phyloP scores from a whole-genome alignment of 2,888 invertebrate genomes.

The Rapana venosa region DNA sequence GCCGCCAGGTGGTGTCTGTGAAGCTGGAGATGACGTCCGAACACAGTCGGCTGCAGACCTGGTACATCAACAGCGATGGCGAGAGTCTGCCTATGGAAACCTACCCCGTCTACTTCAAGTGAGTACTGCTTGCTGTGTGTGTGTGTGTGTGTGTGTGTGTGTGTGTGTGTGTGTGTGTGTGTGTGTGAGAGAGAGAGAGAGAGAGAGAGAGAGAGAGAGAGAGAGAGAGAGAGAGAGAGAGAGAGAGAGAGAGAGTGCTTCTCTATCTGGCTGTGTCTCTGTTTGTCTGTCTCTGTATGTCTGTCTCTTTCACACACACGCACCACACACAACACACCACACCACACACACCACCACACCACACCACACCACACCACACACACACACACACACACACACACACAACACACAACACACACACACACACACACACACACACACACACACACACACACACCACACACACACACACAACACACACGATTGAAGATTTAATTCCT shows the following conservation, averaged over 20 bases:
- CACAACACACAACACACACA: neutral
- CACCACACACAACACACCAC: neutral
- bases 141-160: neutral
- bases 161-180: slow-evolving; percentile 9
- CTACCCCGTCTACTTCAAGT: neutral
- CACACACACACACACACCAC: neutral
- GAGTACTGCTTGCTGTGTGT: neutral
- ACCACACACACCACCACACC: neutral
- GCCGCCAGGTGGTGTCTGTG: neutral
- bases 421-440: neutral
- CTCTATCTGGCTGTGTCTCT: no score
- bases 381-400: no score
- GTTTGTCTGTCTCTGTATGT: no score
- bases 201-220: no score
- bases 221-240: no score
- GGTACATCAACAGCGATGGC: slow-evolving; percentile 10
- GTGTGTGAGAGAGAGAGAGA: neutral
- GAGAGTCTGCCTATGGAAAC: neutral
- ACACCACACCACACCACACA: neutral
- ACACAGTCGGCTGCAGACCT: neutral
- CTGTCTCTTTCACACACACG: no score
- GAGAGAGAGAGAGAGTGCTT: no score
- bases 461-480: no score
- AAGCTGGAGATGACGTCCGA: neutral
- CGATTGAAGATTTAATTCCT: no score